phyloP scores from a whole-genome alignment of 2,113 vertebrate genomes.

The Planiliza haematocheilus region DNA sequence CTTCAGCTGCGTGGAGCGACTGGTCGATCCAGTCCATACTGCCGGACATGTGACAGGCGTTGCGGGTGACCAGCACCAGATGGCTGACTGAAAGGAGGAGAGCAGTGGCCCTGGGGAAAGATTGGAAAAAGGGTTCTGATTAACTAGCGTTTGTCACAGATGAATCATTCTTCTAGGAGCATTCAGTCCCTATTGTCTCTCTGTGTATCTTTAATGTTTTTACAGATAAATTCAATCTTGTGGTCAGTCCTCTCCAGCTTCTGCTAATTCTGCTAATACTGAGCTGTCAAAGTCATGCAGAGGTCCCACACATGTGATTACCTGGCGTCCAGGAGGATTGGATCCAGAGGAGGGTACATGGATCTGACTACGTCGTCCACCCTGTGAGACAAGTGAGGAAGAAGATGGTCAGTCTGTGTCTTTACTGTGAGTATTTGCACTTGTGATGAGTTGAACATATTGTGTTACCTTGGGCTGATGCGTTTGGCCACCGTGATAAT shows the following conservation, averaged over 20 bases:
- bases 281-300: neutral
- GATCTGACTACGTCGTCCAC: slow-evolving; percentile 96
- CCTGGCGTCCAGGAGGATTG: slow-evolving; percentile 95
- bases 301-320: slow-evolving; percentile 64
- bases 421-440: neutral
- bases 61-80: slow-evolving; percentile 94
- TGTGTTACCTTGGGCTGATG: slow-evolving; percentile 92
- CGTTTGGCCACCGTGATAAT: slow-evolving; percentile 96
- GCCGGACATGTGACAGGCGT: slow-evolving; percentile 92
- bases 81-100: slow-evolving; percentile 93
- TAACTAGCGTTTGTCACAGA: neutral
- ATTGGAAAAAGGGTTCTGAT: neutral
- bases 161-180: too few species aligned
- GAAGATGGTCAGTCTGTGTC: neutral
- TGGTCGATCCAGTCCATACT: slow-evolving; percentile 95
- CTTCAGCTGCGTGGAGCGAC: slow-evolving; percentile 90
- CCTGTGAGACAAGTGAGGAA: slow-evolving; percentile 68
- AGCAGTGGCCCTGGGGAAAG: slow-evolving; percentile 87
- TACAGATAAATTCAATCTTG: slow-evolving; percentile 2
- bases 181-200: neutral
- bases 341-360: slow-evolving; percentile 96
- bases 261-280: too few species aligned
- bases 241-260: slow-evolving; percentile 1
- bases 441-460: too few species aligned
- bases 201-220: neutral